A percentile compares a stretch with the other conserved stretches of the same genome.
Conservation (phyloP, 2,888 invertebrate genomes). For the Cynaeus angustus region DNA sequence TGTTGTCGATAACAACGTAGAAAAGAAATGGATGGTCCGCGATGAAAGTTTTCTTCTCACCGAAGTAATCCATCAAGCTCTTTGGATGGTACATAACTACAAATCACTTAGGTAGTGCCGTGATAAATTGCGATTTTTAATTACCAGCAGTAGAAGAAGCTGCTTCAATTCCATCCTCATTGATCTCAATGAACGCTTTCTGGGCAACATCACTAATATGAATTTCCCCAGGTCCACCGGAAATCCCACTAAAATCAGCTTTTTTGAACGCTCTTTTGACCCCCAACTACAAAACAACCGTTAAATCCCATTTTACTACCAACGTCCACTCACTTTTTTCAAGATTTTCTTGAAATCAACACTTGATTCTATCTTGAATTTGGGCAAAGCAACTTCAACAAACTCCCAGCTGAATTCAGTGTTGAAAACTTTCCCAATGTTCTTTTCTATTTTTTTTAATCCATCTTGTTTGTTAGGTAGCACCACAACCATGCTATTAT, state of each 20-base stretch:
- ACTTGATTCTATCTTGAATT: conserved; percentile 55
- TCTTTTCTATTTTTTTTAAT: conserved; percentile 53
- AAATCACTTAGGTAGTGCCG: too few species aligned
- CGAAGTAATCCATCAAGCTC: conserved; percentile 10
- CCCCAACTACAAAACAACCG: conserved; percentile 54
- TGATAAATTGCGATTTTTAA: too few species aligned
- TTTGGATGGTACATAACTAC: conserved; percentile 21
- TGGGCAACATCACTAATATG: conserved; percentile 64
- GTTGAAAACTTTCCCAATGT: conserved; percentile 51
- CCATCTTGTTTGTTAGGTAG: conserved; percentile 59
- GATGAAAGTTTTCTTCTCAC: conserved; percentile 25
- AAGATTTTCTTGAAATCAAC: conserved; percentile 58
- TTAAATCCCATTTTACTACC: background rate
- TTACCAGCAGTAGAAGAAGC: conserved; percentile 66
- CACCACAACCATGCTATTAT: conserved; percentile 57
- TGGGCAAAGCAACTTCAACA: conserved; percentile 58
- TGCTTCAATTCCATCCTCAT: conserved; percentile 67
- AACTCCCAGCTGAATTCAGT: conserved; percentile 50
- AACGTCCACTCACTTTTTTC: conserved; percentile 54
- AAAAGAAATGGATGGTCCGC: conserved; percentile 52
- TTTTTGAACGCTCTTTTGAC: conserved; percentile 53
- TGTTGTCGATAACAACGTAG: conserved; percentile 42
- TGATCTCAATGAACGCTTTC: conserved; percentile 67
- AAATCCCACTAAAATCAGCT: conserved; percentile 63
- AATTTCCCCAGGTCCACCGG: conserved; percentile 54